A percentile compares a stretch with the other conserved stretches of the same genome.
These are phyloP conservation scores for Apotomis capreana DNA, from an alignment of 2,888 invertebrate species.

Conservation along the genomic window DNA sequence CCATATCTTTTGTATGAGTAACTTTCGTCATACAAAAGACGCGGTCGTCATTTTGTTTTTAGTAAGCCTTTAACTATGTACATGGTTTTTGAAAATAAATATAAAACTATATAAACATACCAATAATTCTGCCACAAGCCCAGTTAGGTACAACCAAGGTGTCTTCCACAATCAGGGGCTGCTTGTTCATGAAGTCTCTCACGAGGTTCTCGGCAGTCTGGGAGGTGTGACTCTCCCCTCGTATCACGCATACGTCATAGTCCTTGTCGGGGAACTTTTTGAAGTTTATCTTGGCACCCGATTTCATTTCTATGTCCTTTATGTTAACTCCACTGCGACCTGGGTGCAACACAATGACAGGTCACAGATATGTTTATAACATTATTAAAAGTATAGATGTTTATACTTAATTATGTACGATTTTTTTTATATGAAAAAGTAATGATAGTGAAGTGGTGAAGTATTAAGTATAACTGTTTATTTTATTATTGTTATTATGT, in stretches of 20 bases:
- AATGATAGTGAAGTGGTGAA: too few relatives aligned
- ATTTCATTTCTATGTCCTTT: slow-evolving; percentile 88
- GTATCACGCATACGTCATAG: slow-evolving; percentile 87
- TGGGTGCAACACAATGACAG: slow-evolving; percentile 46
- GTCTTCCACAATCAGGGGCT: slow-evolving; percentile 87
- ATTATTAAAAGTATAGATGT: too few relatives aligned
- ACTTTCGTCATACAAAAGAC: too few relatives aligned
- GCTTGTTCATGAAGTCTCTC: slow-evolving; percentile 86
- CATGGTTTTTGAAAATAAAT: too few relatives aligned
- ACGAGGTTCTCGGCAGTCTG: slow-evolving; percentile 88
- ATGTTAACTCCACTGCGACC: slow-evolving; percentile 90
- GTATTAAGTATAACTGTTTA: too few relatives aligned
- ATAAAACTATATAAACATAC: slow-evolving; percentile 53
- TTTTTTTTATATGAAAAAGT: too few relatives aligned
- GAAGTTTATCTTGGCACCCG: slow-evolving; percentile 85
- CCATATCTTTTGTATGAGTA: too few relatives aligned
- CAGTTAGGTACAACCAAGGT: slow-evolving; percentile 86
- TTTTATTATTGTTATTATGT: too few relatives aligned
- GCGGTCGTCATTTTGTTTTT: too few relatives aligned
- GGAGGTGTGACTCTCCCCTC: slow-evolving; percentile 86
- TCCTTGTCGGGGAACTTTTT: slow-evolving; percentile 82
- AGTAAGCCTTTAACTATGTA: too few relatives aligned
- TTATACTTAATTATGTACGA: too few relatives aligned
- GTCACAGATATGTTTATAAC: too few relatives aligned
- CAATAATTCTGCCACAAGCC: slow-evolving; percentile 89